Percentiles rank a stretch among this genome's conserved stretches.
Evolutionary conservation across 1,140 invertebrate species (phyloP).

Genomic region (Rhagoletis zephyria): DNA sequence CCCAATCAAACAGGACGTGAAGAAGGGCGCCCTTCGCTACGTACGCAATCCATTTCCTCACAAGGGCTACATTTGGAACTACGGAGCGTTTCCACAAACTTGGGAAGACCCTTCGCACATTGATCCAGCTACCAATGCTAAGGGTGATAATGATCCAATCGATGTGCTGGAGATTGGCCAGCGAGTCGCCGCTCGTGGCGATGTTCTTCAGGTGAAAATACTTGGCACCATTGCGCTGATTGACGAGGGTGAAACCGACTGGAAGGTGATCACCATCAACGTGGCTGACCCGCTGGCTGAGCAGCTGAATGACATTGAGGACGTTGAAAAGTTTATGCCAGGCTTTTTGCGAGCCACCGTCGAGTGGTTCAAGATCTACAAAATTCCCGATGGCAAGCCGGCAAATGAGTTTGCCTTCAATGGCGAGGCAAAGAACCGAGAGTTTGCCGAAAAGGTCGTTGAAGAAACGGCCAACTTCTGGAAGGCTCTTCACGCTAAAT

Average conservation of each 20-base stretch:
- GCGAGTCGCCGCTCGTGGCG: slow-evolving; percentile 85
- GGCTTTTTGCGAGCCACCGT: slow-evolving; percentile 94
- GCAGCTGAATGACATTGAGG: slow-evolving; percentile 89
- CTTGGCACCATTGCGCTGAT: slow-evolving; percentile 92
- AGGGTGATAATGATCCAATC: slow-evolving; percentile 98
- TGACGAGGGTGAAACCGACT: slow-evolving; percentile 99
- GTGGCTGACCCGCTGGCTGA: slow-evolving; percentile 90
- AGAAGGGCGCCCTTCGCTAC: slow-evolving; percentile 95
- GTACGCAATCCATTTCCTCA: slow-evolving; percentile 98
- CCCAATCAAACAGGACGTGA: slow-evolving; percentile 98
- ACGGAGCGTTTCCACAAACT: slow-evolving; percentile 98
- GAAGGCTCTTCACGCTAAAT: too few relatives aligned
- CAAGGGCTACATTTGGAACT: slow-evolving; percentile 99
- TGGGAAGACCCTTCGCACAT: slow-evolving; percentile 97
- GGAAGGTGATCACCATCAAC: slow-evolving; percentile 97
- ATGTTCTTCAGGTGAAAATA: slow-evolving; percentile 92
- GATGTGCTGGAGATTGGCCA: slow-evolving; percentile 98
- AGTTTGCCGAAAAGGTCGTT: slow-evolving; percentile 90
- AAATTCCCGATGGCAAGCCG: slow-evolving; percentile 98
- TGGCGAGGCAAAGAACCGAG: slow-evolving; percentile 91
- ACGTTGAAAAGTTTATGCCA: slow-evolving; percentile 94
- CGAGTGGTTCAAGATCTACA: slow-evolving; percentile 99
- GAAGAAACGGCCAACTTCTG: slow-evolving; percentile 81
- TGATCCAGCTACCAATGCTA: slow-evolving; percentile 89
- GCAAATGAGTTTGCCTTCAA: slow-evolving; percentile 98